Conservation (phyloP, 1,140 invertebrate species). For the Papilio machaon region DNA sequence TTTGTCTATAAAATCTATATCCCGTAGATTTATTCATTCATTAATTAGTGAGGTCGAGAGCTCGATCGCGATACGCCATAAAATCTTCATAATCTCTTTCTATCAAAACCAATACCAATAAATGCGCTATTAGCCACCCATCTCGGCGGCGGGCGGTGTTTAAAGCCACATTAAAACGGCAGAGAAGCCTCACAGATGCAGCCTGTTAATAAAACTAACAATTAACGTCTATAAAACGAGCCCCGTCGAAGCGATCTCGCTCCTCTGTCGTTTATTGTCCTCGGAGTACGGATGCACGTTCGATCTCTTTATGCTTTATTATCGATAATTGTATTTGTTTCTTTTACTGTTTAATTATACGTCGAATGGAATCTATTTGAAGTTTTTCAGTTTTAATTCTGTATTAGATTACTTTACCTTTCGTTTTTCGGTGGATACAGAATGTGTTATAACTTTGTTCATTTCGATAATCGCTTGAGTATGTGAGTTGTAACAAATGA, state of each 20-base stretch:
- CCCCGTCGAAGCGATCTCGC: constrained; percentile 43
- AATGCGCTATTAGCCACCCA: constrained; percentile 67
- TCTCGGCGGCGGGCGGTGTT: constrained; percentile 50
- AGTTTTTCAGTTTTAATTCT: neutral
- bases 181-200: constrained; percentile 33
- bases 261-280: constrained; percentile 53
- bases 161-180: constrained; percentile 53
- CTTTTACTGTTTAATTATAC: constrained; percentile 21
- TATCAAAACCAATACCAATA: constrained; percentile 64
- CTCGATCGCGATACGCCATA: constrained; percentile 39
- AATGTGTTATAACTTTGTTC: too few species aligned
- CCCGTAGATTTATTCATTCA: constrained; percentile 10
- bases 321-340: constrained; percentile 40
- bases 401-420: neutral
- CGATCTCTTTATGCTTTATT: constrained; percentile 51
- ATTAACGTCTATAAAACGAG: constrained; percentile 70
- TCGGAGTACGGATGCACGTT: constrained; percentile 53
- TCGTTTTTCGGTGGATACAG: too few species aligned
- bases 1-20: neutral
- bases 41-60: constrained; percentile 16
- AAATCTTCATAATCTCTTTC: constrained; percentile 49
- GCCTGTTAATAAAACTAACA: constrained; percentile 64
- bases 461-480: too few species aligned
- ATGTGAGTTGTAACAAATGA: neutral
- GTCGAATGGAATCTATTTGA: neutral